phyloP scores from a whole-genome alignment of 92 coral and sea anemone species.

The Heteractis magnifica region DNA sequence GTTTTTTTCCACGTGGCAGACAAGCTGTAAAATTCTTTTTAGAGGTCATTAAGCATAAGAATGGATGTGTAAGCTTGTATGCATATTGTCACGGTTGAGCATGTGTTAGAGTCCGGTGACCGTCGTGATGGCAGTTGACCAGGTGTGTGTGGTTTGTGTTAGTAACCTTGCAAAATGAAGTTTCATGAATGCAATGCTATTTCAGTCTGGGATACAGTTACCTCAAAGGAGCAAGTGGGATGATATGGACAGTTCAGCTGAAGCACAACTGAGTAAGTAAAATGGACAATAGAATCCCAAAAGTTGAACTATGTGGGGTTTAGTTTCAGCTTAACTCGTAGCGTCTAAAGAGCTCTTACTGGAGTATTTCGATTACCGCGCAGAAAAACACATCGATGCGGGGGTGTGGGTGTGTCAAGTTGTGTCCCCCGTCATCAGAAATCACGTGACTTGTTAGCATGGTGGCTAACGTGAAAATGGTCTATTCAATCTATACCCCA shows the following conservation, averaged over 20 bases:
- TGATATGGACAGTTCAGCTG: constrained; percentile 78
- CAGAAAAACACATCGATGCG: too few relatives aligned
- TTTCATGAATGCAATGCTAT: constrained; percentile 44
- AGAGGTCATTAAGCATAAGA: too few relatives aligned
- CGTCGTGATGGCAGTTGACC: neutral
- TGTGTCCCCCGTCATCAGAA: too few relatives aligned
- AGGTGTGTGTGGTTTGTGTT: neutral
- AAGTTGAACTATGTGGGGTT: neutral
- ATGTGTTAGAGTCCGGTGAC: neutral
- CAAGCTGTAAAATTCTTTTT: too few relatives aligned
- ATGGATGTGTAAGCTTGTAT: neutral
- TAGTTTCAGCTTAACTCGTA: neutral
- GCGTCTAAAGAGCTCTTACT: too few relatives aligned
- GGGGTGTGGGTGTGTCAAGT: too few relatives aligned
- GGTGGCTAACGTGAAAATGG: too few relatives aligned
- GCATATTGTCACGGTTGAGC: neutral
- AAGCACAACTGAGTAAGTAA: constrained; percentile 80
- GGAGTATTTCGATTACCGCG: too few relatives aligned
- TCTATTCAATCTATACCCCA: too few relatives aligned
- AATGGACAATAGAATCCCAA: neutral
- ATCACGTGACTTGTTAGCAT: too few relatives aligned
- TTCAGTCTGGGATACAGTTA: constrained; percentile 74
- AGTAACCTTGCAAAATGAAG: neutral
- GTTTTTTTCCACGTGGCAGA: too few relatives aligned
- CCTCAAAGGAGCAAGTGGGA: constrained; percentile 98